These are phyloP conservation scores for Orthosia gracilis DNA, from an alignment of 2,888 invertebrate genomes.

Conservation along the genomic window DNA sequence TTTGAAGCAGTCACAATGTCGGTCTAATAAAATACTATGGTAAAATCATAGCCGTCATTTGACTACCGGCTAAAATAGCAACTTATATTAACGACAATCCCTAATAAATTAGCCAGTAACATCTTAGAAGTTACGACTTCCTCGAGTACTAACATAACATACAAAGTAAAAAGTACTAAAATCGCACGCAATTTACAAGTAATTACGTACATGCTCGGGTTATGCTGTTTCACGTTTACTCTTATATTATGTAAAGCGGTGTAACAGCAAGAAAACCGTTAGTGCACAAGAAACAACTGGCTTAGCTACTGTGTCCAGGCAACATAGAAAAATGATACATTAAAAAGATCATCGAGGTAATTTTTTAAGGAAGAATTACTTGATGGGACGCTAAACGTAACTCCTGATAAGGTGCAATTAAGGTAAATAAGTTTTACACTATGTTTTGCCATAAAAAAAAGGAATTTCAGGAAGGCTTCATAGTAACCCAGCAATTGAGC, in stretches of 20 bases:
- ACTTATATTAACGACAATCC: conserved; percentile 10
- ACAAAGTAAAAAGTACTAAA: conserved; percentile 51
- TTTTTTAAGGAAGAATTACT: background rate
- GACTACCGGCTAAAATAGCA: conserved; percentile 19
- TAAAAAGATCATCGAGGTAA: background rate
- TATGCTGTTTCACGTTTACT: conserved; percentile 66
- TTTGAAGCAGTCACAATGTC: conserved; percentile 12
- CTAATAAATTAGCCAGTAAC: conserved; percentile 40
- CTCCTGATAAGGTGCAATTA: background rate
- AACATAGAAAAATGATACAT: conserved; percentile 15
- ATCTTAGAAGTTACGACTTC: conserved; percentile 43
- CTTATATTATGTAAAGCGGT: conserved; percentile 73
- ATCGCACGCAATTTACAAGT: conserved; percentile 44
- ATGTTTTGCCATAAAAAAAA: background rate
- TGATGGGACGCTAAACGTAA: background rate
- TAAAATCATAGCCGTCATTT: conserved; percentile 16
- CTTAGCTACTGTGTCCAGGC: conserved; percentile 24
- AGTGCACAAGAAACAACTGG: conserved; percentile 58
- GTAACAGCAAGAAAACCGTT: conserved; percentile 69
- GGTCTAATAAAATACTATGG: conserved; percentile 23
- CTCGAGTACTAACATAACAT: conserved; percentile 29
- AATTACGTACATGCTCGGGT: conserved; percentile 43
- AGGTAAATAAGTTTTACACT: background rate
- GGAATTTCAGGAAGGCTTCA: background rate
- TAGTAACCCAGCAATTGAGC: background rate